A percentile compares a stretch with the other conserved stretches of the same genome.
phyloP scores from a whole-genome alignment of 2,797 vertebrate genomes.

The Sebastolobus alascanus region DNA sequence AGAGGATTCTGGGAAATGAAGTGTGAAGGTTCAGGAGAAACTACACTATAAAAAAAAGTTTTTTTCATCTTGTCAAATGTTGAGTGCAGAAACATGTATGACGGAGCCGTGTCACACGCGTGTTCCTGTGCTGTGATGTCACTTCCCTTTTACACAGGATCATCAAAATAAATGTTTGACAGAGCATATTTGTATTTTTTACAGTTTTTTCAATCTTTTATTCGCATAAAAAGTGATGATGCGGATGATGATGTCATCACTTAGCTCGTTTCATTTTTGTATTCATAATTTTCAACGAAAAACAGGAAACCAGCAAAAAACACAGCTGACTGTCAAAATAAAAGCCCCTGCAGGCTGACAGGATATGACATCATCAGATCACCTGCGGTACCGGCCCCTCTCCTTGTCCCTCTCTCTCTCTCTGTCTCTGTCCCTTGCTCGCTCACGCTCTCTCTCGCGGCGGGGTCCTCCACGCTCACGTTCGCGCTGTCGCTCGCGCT shows the following conservation, averaged over 20 bases:
- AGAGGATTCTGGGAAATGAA: conserved; percentile 32
- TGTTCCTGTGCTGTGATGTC: conserved; percentile 1
- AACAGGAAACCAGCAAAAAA: conserved; percentile 12
- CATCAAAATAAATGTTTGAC: conserved; percentile 25
- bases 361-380: conserved; percentile 43
- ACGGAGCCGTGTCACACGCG: not conserved
- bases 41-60: too few species aligned
- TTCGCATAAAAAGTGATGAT: conserved; percentile 44
- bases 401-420: conserved; percentile 91
- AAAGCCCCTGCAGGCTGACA: conserved; percentile 16
- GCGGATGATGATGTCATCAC: conserved; percentile 22
- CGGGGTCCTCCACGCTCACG: conserved; percentile 80
- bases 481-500: conserved; percentile 91
- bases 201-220: conserved; percentile 13
- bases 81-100: not conserved
- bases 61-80: not conserved
- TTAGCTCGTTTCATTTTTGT: not conserved
- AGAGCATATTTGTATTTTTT: conserved; percentile 12
- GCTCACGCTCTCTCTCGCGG: conserved; percentile 81
- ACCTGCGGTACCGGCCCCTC: conserved; percentile 95
- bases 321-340: conserved; percentile 36
- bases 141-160: conserved; percentile 25
- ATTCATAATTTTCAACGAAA: conserved; percentile 13
- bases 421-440: conserved; percentile 91
- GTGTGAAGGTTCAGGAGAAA: not conserved